phyloP scores from a whole-genome alignment of 1,140 invertebrate genomes.

The Ostrea edulis region DNA sequence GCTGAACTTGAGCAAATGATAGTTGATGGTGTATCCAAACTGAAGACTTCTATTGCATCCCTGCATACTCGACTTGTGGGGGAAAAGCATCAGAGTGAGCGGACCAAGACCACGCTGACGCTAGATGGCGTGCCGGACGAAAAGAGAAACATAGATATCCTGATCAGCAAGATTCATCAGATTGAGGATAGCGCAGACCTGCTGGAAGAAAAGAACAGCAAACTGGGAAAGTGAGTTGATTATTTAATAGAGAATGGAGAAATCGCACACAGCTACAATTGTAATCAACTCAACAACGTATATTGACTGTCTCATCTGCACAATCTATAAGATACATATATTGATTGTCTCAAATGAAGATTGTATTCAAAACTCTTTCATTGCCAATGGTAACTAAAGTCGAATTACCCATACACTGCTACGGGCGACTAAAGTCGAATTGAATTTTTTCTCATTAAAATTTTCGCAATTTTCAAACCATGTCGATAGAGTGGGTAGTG shows the following conservation, averaged over 20 bases:
- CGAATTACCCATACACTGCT: too few species aligned
- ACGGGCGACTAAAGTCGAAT: too few species aligned
- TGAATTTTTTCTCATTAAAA: too few species aligned
- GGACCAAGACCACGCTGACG: constrained; percentile 38
- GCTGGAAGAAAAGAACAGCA: constrained; percentile 46
- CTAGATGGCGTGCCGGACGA: constrained; percentile 16
- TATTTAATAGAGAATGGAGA: background rate
- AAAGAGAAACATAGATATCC: constrained; percentile 42
- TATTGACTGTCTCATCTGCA: background rate
- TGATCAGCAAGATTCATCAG: constrained; percentile 41
- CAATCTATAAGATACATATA: background rate
- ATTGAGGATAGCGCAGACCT: constrained; percentile 39
- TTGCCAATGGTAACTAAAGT: too few species aligned
- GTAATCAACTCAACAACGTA: background rate
- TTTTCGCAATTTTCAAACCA: too few species aligned
- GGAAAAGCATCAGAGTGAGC: background rate
- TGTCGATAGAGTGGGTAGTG: too few species aligned
- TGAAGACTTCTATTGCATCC: constrained; percentile 39
- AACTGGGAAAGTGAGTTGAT: constrained; percentile 20
- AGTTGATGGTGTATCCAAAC: constrained; percentile 47
- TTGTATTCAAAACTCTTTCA: too few species aligned
- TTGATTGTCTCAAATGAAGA: too few species aligned
- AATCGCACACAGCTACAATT: background rate
- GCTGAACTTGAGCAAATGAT: constrained; percentile 50
- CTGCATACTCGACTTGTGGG: constrained; percentile 29